A percentile compares a stretch with the other conserved stretches of the same genome.
phyloP scores from a whole-genome alignment of 2,888 invertebrate species.

The Malthinus seriepunctatus region DNA sequence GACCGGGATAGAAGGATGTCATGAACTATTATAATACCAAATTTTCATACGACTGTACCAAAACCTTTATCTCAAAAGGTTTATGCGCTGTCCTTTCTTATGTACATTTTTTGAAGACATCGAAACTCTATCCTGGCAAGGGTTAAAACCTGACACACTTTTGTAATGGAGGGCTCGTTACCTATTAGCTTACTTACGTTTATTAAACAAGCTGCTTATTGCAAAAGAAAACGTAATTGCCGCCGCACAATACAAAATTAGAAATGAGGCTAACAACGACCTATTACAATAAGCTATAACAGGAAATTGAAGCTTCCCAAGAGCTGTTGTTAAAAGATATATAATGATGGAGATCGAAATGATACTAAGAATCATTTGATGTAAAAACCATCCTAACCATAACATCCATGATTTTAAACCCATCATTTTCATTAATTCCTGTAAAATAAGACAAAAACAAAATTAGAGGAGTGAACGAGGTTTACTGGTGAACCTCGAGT shows the following conservation, averaged over 20 bases:
- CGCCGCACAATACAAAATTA: constrained; percentile 71
- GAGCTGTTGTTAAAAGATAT: constrained; percentile 60
- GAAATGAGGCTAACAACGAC: constrained; percentile 67
- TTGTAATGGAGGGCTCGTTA: no score
- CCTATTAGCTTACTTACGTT: constrained; percentile 60
- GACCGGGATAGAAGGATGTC: no score
- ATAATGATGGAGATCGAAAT: constrained; percentile 64
- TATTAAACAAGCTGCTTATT: constrained; percentile 75
- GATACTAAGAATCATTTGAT: constrained; percentile 70
- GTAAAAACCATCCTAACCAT: constrained; percentile 86
- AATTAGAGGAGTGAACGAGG: no score
- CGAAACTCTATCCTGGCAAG: no score
- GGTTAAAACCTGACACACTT: no score
- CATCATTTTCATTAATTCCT: constrained; percentile 94
- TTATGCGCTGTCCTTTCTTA: no score
- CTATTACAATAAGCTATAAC: constrained; percentile 72
- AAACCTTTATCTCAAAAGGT: no score
- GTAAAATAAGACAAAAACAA: constrained; percentile 34
- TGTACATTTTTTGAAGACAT: no score
- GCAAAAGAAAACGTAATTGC: constrained; percentile 77
- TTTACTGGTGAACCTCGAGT: no score
- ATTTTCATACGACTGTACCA: no score
- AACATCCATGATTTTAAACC: constrained; percentile 82
- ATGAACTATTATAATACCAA: no score
- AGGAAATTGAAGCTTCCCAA: constrained; percentile 53